phyloP scores from a whole-genome alignment of 2,113 vertebrate species.

The Arvicanthis niloticus region DNA sequence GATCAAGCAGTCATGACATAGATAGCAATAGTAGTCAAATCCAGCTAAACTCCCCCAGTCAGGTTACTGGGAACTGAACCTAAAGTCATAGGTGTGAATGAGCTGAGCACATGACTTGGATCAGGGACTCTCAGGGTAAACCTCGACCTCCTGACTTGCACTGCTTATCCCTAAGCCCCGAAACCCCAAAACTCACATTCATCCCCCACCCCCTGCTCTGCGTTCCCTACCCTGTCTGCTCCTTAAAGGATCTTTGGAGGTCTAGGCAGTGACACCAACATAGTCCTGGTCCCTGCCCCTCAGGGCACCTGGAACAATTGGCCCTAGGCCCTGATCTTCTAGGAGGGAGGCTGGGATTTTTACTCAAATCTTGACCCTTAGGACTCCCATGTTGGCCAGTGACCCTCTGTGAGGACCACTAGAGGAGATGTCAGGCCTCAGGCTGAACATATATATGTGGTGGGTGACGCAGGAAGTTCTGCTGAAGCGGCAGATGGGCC shows the following conservation, averaged over 20 bases:
- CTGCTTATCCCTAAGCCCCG: background rate
- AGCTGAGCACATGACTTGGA: background rate
- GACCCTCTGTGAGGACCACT: background rate
- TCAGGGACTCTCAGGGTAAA: background rate
- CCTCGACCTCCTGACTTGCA: background rate
- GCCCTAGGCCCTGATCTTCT: background rate
- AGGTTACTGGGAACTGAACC: background rate
- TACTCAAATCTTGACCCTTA: background rate
- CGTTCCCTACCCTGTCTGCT: background rate
- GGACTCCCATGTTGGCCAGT: background rate
- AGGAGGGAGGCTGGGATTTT: background rate
- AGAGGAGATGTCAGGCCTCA: background rate
- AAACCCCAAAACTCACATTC: too few relatives aligned
- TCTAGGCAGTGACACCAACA: background rate
- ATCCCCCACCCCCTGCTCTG: background rate
- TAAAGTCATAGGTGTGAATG: background rate
- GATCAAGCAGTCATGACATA: background rate
- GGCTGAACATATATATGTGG: background rate
- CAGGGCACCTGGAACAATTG: background rate
- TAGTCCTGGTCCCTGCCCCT: background rate
- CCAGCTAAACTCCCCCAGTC: background rate
- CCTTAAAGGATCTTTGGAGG: background rate
- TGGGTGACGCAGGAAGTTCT: background rate
- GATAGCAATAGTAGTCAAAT: background rate
- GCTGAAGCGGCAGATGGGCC: too few relatives aligned